Evolutionary conservation across 2,888 invertebrate species (phyloP).

Genomic region (Rhingia campestris): DNA sequence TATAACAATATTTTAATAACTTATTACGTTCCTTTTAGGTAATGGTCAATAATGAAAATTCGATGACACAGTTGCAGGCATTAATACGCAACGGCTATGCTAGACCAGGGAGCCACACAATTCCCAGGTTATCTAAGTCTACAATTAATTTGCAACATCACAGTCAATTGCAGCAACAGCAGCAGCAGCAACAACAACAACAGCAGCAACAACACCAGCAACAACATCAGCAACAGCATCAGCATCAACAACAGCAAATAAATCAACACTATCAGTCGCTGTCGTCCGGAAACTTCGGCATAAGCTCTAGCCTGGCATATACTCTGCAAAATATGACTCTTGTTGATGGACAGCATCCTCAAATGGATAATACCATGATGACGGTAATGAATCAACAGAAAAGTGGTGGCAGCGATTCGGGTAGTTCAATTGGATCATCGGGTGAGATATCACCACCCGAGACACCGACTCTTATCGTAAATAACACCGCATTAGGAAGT

Average conservation of each 20-base stretch:
- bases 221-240: constrained; percentile 78
- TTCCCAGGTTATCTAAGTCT: constrained; percentile 80
- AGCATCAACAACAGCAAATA: constrained; percentile 77
- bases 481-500: constrained; percentile 60
- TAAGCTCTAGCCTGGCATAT: constrained; percentile 77
- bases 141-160: constrained; percentile 79
- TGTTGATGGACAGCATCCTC: constrained; percentile 75
- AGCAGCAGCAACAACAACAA: constrained; percentile 78
- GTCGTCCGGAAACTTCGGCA: constrained; percentile 76
- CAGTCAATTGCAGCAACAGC: constrained; percentile 77
- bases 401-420: constrained; percentile 81
- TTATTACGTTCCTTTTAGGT: constrained; percentile 75
- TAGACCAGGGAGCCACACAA: constrained; percentile 78
- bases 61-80: constrained; percentile 79
- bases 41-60: constrained; percentile 78
- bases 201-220: constrained; percentile 78
- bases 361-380: constrained; percentile 75
- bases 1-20: background rate
- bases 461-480: constrained; percentile 80
- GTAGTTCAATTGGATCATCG: constrained; percentile 82
- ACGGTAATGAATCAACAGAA: constrained; percentile 79
- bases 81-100: constrained; percentile 82
- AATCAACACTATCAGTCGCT: constrained; percentile 79
- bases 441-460: constrained; percentile 82
- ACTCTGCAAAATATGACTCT: constrained; percentile 80